Base-by-base conservation (phyloP, 2,888 invertebrate genomes). In the Amblyteles armatorius region DNA sequence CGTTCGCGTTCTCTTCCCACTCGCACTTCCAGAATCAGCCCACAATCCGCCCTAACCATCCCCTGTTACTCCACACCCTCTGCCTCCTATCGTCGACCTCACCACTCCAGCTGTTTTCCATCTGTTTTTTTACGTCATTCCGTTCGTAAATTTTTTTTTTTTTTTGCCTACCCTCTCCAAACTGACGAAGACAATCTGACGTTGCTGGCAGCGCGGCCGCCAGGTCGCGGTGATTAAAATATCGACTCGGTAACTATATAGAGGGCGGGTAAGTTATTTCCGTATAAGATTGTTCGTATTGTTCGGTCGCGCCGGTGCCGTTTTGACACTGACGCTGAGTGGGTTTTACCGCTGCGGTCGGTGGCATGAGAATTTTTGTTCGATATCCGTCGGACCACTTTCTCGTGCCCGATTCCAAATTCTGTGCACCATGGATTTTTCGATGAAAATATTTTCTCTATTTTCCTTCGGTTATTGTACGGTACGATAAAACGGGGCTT, bases 171-270 rank as follows among this genome's bases (percentile, higher is more conserved):
- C 44, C 63, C 33, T 22, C 65, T 71, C 74, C 67, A 60, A 52
- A 68, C 80, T 85, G 83, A 83, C 82, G 83, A 84, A 86, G 86
- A 89, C 90, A 90, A 91, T 91, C 88, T 87, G 80, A 82, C 82
- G 85, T 85, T 84, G 88, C 85, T 85, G 79, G 67, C 40, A 85
- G 87, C 83, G 65, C 63, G 80, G 80, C 84, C 87, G 87, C 87
- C 88, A 89, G 88, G 89, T 90, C 90, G 88, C 90, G 90, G 88
- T 92, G 92, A 93, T 93, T 93, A 92, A 93, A 93, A 93, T 92
- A 93, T 93, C 93, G 92, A 92, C 91, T 92, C 86, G 87, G 78
- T 85, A 85, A 85, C 84, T 85, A 82, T 83, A 83, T 78, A 79
- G 73, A 16, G 13, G 44, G 44, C 2, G 78, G 80, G 77, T 78